Base-by-base conservation (phyloP, 2,113 vertebrate species). In the Microcebus lehilahytsara region DNA sequence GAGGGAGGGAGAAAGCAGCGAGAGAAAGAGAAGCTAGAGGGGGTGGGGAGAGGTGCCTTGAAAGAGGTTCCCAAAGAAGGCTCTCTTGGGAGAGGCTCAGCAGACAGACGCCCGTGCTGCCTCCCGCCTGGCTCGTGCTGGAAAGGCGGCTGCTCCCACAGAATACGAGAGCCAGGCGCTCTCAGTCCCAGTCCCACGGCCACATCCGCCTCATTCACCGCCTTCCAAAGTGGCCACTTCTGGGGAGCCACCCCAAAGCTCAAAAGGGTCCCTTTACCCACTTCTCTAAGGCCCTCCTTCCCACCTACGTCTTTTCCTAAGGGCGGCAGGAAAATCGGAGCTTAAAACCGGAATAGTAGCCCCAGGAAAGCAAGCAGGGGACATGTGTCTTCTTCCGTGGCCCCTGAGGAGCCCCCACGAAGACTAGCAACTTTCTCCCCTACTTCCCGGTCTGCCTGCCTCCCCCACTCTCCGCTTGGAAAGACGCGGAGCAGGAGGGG, bases 371-470 rank as follows among this genome's bases (percentile, higher is more conserved):
- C 91, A 1, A 23, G 1, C 72, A 0, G 67, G 34, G 19, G 40
- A 40, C 20, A 13, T 3, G 64, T 22, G 75, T 32, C 7, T 34
- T 51, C 77, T 85, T 58, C 66, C 10, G 16, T 2, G 34, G 53
- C 11, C 58, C 34, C 42, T 6, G 3, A 5, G 22, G 14, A n/a
- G 72, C 62, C 5, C 46, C 58, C 42, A 13, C 9, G 58, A 75
- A 19, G 17, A 37, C 56, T 0, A 46, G 71, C 27, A 96, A 96
- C 93, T 97, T 96, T 89, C 22, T 98, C 98, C 85, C 98, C 95
- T 96, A 98, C 98, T 80, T 83, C 96, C 49, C 74, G 27, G 94
- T 92, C 53, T 1, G 77, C 9, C n/a, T 1, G 98, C 98, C 98
- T 98, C 98, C 98, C 98, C 98, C 97, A 92, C 98, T 69, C 85